Conservation (phyloP, 1,140 invertebrate genomes). For the Drosophila gunungcola region DNA sequence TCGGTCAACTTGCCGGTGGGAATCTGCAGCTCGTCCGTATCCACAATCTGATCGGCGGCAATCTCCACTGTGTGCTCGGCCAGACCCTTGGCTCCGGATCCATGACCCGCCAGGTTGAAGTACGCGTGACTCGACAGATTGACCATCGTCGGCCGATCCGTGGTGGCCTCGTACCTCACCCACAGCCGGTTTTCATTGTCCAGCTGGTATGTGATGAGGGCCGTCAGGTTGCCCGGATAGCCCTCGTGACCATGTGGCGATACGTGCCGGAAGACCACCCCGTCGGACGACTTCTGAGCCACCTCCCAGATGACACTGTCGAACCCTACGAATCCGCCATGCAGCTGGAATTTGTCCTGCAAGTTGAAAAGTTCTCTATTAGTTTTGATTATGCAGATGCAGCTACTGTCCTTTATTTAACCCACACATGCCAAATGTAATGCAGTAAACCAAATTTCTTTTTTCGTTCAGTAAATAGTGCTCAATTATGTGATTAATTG, state of each 20-base stretch:
- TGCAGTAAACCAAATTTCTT: too few species aligned
- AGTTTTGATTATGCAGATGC: too few species aligned
- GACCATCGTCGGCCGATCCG: conserved; percentile 92
- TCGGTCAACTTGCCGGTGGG: conserved; percentile 90
- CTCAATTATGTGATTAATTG: too few species aligned
- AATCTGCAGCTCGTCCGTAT: conserved; percentile 89
- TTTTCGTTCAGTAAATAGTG: too few species aligned
- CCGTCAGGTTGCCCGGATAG: conserved; percentile 90
- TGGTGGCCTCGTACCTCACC: conserved; percentile 90
- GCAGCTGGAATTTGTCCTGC: conserved; percentile 89
- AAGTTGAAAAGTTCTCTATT: conserved; percentile 85
- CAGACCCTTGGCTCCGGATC: conserved; percentile 86
- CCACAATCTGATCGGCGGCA: conserved; percentile 90
- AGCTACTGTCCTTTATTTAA: too few species aligned
- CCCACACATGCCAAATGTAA: too few species aligned
- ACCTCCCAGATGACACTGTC: conserved; percentile 91
- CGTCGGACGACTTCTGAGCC: conserved; percentile 84
- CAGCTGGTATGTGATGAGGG: conserved; percentile 90
- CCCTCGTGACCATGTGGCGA: conserved; percentile 94
- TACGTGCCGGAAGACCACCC: conserved; percentile 88
- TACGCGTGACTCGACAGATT: conserved; percentile 97
- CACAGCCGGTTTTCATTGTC: conserved; percentile 89
- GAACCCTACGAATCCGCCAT: conserved; percentile 95
- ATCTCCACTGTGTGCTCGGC: conserved; percentile 91
- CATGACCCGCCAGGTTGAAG: conserved; percentile 96